Evolutionary conservation across 2,113 vertebrate genomes (phyloP).

Genomic region (Bothrops jararaca): DNA sequence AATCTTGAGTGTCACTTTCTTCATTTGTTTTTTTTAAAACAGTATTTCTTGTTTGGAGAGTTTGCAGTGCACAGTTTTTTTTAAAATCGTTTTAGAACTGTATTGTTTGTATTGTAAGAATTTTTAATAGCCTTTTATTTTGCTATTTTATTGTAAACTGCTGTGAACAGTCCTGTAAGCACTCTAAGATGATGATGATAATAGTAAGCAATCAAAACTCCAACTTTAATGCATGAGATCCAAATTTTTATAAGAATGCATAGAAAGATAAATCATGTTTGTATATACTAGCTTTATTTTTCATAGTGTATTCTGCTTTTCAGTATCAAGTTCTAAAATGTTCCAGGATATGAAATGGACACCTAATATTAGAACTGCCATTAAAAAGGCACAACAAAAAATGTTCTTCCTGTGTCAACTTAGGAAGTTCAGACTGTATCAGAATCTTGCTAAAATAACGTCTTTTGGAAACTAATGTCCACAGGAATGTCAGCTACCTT

Average conservation of each 20-base stretch:
- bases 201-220: background rate
- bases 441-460: accelerated
- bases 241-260: background rate
- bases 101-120: no score
- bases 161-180: background rate
- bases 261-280: background rate
- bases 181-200: background rate
- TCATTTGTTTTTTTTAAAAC: background rate
- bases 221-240: background rate
- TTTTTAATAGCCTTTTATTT: slow-evolving; percentile 3
- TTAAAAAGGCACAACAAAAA: no score
- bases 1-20: background rate
- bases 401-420: no score
- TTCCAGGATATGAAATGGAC: no score
- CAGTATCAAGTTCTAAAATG: background rate
- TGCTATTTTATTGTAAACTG: background rate
- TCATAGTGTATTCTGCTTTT: background rate
- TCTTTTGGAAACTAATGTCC: background rate
- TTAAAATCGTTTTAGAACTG: background rate
- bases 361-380: no score
- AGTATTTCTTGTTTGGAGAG: background rate
- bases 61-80: slow-evolving; percentile 4
- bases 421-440: no score
- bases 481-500: background rate
- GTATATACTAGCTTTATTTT: slow-evolving; percentile 1